phyloP scores from a whole-genome alignment of 2,113 vertebrate genomes.

The Hippocampus guttulatus region DNA sequence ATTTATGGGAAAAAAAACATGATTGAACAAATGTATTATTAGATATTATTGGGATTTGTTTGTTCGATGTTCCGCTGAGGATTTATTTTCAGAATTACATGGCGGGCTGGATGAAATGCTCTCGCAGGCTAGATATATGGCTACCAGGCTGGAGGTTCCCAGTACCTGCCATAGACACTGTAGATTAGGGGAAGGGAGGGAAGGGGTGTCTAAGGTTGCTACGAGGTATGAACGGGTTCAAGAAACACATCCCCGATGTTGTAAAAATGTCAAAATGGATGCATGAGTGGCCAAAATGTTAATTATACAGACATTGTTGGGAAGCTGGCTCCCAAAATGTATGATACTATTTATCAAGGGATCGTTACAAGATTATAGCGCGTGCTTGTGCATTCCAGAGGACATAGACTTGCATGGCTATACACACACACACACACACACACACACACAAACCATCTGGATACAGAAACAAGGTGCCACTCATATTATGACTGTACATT shows the following conservation, averaged over 20 bases:
- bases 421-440: conserved; percentile 2
- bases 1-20: not conserved
- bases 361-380: conserved; percentile 54
- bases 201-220: conserved; percentile 25
- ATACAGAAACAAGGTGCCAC: conserved; percentile 32
- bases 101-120: not conserved
- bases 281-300: conserved; percentile 45
- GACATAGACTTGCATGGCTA: conserved; percentile 35
- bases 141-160: not conserved
- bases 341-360: conserved; percentile 94
- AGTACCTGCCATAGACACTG: conserved; percentile 39
- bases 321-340: conserved; percentile 99
- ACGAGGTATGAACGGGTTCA: conserved; percentile 54
- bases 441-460: conserved; percentile 21
- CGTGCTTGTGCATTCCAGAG: conserved; percentile 35
- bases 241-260: conserved; percentile 23
- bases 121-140: not conserved
- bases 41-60: conserved; percentile 1
- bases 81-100: not conserved
- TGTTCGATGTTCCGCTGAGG: not conserved
- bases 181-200: not conserved
- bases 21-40: not conserved
- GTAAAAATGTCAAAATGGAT: conserved; percentile 59
- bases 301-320: conserved; percentile 67
- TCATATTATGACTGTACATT: conserved; percentile 42